Evolutionary conservation across 2,797 vertebrate genomes (phyloP).

Genomic region (Thalassophryne amazonica): DNA sequence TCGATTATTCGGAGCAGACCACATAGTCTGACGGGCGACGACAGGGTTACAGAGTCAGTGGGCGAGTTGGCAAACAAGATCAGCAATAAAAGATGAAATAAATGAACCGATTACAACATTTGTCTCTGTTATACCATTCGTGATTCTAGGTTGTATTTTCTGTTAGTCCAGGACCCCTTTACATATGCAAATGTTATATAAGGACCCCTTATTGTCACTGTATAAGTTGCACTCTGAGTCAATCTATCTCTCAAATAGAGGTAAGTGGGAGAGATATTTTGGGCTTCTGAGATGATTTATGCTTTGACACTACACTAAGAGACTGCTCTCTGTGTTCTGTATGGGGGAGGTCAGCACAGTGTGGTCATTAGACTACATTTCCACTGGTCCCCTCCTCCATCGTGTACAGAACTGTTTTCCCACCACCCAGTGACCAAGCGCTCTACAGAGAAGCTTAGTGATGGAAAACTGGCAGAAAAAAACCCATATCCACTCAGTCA

Average conservation of each 20-base stretch:
- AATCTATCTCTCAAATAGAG: too few species aligned
- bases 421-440: constrained; percentile 44
- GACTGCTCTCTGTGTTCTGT: constrained; percentile 9
- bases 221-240: too few species aligned
- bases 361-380: constrained; percentile 41
- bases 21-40: constrained; percentile 18
- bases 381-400: constrained; percentile 30
- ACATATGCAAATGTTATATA: too few species aligned
- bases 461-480: constrained; percentile 75
- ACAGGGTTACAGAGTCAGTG: constrained; percentile 7
- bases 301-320: constrained; percentile 3
- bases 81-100: constrained; percentile 28
- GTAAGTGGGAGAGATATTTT: not conserved
- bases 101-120: constrained; percentile 23
- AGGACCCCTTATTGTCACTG: too few species aligned
- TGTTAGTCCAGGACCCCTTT: too few species aligned
- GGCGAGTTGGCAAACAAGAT: constrained; percentile 32
- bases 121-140: not conserved
- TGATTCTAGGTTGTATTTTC: too few species aligned
- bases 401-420: constrained; percentile 53
- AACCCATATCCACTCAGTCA: constrained; percentile 72
- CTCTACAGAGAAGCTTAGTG: constrained; percentile 68
- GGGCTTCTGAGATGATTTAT: too few species aligned
- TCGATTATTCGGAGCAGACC: constrained; percentile 20
- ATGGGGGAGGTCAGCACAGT: constrained; percentile 26